These are phyloP conservation scores for Phaetusa simplex DNA, from an alignment of 2,113 vertebrate species.

Conservation along the genomic window DNA sequence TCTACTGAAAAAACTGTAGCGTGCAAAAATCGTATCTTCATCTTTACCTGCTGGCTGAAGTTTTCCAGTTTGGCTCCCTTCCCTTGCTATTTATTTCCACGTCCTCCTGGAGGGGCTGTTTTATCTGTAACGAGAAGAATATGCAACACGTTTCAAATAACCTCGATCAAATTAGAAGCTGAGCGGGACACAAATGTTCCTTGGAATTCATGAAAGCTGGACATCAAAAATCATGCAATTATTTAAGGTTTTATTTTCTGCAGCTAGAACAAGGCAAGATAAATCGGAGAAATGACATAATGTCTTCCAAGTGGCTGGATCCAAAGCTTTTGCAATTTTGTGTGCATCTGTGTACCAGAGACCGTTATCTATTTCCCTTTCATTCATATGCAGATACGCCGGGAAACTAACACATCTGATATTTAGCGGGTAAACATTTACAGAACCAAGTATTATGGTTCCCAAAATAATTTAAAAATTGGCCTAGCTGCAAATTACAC, in stretches of 20 bases:
- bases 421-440: background rate
- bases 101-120: conserved; percentile 31
- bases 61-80: background rate
- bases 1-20: background rate
- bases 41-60: background rate
- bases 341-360: background rate
- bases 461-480: background rate
- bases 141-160: background rate
- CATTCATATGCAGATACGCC: background rate
- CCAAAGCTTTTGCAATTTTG: background rate
- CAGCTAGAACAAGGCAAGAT: background rate
- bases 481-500: background rate
- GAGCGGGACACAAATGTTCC: conserved; percentile 1
- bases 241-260: conserved; percentile 26
- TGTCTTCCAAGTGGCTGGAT: background rate
- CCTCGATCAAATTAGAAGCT: background rate
- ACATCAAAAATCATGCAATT: background rate
- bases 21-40: rapidly evolving
- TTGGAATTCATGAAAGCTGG: background rate
- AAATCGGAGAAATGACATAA: background rate
- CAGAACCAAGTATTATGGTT: background rate
- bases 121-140: background rate
- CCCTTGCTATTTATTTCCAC: background rate
- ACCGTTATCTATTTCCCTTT: background rate
- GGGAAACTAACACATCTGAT: background rate